A percentile compares a stretch with the other conserved stretches of the same genome.
These are phyloP conservation scores for Albula goreensis DNA, from an alignment of 2,113 vertebrate species.

Conservation along the genomic window DNA sequence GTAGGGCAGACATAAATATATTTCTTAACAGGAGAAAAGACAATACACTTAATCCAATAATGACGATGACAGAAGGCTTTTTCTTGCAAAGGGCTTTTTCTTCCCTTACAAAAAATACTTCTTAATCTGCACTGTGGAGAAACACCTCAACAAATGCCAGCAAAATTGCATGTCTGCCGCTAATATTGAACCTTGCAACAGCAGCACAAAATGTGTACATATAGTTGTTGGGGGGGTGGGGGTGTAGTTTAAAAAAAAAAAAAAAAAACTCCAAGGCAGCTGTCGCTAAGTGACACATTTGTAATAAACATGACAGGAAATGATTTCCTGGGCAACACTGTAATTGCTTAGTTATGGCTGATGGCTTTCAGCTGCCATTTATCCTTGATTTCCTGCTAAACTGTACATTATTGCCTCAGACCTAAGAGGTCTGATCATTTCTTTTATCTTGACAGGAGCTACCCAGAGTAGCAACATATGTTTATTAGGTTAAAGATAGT, in stretches of 20 bases:
- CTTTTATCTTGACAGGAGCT: not conserved
- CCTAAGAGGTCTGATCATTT: not conserved
- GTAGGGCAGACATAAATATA: constrained; percentile 1
- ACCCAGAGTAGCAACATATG: not conserved
- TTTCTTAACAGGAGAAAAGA: constrained; percentile 12
- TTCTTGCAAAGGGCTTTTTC: not conserved
- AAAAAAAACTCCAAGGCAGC: constrained; percentile 19
- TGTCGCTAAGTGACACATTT: constrained; percentile 33
- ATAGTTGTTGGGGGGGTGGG: not conserved
- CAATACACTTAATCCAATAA: constrained; percentile 28
- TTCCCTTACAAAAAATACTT: not conserved
- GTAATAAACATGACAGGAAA: constrained; percentile 47
- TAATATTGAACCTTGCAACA: not conserved
- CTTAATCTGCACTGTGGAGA: not conserved
- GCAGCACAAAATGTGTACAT: not conserved
- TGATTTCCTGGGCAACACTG: constrained; percentile 33
- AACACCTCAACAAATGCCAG: not conserved
- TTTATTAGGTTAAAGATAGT: not conserved
- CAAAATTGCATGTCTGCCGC: not conserved
- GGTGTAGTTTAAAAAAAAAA: not conserved
- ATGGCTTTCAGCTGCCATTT: constrained; percentile 37
- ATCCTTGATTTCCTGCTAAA: constrained; percentile 25
- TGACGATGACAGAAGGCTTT: constrained; percentile 7
- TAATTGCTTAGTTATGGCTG: constrained; percentile 41
- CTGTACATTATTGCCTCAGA: constrained; percentile 28